Conservation (phyloP, 92 coral and sea anemone genomes). For the Scolanthus callimorphus region DNA sequence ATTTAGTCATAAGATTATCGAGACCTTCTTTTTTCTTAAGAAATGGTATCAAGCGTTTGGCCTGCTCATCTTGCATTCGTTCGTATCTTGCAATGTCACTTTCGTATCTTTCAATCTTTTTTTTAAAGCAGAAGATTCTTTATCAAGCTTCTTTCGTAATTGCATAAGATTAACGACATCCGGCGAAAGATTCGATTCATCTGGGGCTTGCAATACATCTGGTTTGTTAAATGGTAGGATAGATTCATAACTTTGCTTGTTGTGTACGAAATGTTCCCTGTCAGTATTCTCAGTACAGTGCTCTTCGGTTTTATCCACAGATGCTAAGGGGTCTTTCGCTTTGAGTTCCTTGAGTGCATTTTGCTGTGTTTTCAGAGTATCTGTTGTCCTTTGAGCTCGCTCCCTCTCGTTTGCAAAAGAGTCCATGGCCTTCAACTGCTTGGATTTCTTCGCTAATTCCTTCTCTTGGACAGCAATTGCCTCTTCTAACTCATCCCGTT, state of each 20-base stretch:
- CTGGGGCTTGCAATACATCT: background rate
- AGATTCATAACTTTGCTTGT: too few relatives aligned
- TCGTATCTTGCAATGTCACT: conserved; percentile 31
- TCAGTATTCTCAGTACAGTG: too few relatives aligned
- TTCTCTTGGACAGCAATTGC: conserved; percentile 29
- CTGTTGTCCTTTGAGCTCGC: background rate
- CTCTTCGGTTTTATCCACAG: background rate
- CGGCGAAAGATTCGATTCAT: conserved; percentile 8
- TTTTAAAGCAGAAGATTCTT: conserved; percentile 10
- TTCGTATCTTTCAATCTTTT: conserved; percentile 15
- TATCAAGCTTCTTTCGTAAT: conserved; percentile 12
- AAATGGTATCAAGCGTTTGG: conserved; percentile 43
- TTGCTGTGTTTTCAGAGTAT: conserved; percentile 7
- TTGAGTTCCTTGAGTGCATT: conserved; percentile 5
- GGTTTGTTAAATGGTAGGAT: too few relatives aligned
- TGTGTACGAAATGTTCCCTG: too few relatives aligned
- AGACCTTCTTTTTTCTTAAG: conserved; percentile 37
- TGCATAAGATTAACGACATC: conserved; percentile 19
- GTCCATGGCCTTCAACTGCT: conserved; percentile 10
- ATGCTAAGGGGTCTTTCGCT: background rate
- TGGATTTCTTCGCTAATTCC: conserved; percentile 20
- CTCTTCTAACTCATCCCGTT: conserved; percentile 57
- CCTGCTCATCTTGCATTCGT: conserved; percentile 48
- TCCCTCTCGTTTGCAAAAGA: conserved; percentile 1
- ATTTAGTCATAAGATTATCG: too few relatives aligned